Percentiles rank a stretch among this genome's conserved stretches.
phyloP scores from a whole-genome alignment of 2,797 vertebrate genomes.

The Chaenodraco wilsoni region DNA sequence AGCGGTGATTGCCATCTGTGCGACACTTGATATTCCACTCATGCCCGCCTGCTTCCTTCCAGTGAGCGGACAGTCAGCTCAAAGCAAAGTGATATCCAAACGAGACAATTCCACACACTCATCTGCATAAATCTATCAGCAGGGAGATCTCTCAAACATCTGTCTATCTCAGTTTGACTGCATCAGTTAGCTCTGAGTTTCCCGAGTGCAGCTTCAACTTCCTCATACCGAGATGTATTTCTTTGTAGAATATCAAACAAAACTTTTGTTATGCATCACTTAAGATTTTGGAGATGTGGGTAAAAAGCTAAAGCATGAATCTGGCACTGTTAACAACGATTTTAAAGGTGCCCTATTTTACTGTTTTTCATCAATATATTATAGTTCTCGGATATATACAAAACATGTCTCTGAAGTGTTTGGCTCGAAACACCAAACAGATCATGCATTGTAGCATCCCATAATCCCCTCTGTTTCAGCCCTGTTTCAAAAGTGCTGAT shows the following conservation, averaged over 20 bases:
- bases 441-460: too few species aligned
- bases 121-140: slow-evolving; percentile 54
- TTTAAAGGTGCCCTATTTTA: neutral
- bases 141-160: slow-evolving; percentile 26
- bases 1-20: slow-evolving; percentile 24
- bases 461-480: too few species aligned
- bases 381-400: too few species aligned
- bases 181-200: slow-evolving; percentile 9
- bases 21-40: slow-evolving; percentile 72
- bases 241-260: slow-evolving; percentile 12
- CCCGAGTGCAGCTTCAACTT: neutral
- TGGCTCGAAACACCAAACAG: too few species aligned
- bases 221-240: slow-evolving; percentile 1
- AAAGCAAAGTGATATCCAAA: slow-evolving; percentile 58
- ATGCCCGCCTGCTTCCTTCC: slow-evolving; percentile 44
- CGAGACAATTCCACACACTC: slow-evolving; percentile 41
- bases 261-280: neutral
- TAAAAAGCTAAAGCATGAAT: neutral
- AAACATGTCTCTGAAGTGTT: too few species aligned
- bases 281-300: neutral
- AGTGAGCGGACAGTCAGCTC: slow-evolving; percentile 50
- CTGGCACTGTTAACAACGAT: neutral
- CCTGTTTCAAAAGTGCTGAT: too few species aligned
- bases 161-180: slow-evolving; percentile 35
- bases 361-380: too few species aligned